Conservation (phyloP, 2,797 vertebrate species). For the Eutrigla gurnardus region DNA sequence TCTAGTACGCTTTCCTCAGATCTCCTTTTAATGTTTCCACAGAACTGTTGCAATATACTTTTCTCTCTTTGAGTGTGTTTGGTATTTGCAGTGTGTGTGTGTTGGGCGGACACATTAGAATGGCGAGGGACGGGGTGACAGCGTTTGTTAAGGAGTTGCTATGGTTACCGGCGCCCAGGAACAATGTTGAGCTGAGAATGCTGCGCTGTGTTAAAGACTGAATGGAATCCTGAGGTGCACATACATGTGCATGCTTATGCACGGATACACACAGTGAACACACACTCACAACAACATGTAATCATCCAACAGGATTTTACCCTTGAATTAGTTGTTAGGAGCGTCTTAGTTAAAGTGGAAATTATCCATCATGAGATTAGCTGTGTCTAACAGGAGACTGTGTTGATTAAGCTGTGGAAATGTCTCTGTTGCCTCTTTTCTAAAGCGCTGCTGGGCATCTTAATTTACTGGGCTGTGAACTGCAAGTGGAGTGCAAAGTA, state of each 20-base stretch:
- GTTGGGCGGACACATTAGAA: constrained; percentile 27
- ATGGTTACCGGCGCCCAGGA: constrained; percentile 78
- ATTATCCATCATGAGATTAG: constrained; percentile 53
- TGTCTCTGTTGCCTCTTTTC: constrained; percentile 64
- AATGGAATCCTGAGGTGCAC: constrained; percentile 59
- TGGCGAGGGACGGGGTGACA: constrained; percentile 56
- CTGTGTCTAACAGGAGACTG: constrained; percentile 26
- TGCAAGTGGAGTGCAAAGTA: constrained; percentile 41
- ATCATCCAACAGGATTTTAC: constrained; percentile 18
- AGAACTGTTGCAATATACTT: constrained; percentile 37
- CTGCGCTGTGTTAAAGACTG: constrained; percentile 48
- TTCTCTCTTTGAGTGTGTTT: constrained; percentile 20
- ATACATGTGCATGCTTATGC: constrained; percentile 31
- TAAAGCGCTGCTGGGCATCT: constrained; percentile 70
- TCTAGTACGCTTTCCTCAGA: constrained; percentile 10
- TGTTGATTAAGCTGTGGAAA: constrained; percentile 57
- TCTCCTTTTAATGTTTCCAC: constrained; percentile 17
- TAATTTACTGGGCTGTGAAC: constrained; percentile 75
- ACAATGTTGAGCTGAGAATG: constrained; percentile 73
- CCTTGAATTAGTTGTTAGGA: constrained; percentile 6
- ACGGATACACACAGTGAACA: constrained; percentile 18
- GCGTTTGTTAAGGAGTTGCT: constrained; percentile 80
- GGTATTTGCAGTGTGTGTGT: constrained; percentile 27
- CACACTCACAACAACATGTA: constrained; percentile 4
- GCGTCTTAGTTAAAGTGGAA: constrained; percentile 22